Conservation (phyloP, 2,888 invertebrate genomes). For the Notocelia uddmanniana region DNA sequence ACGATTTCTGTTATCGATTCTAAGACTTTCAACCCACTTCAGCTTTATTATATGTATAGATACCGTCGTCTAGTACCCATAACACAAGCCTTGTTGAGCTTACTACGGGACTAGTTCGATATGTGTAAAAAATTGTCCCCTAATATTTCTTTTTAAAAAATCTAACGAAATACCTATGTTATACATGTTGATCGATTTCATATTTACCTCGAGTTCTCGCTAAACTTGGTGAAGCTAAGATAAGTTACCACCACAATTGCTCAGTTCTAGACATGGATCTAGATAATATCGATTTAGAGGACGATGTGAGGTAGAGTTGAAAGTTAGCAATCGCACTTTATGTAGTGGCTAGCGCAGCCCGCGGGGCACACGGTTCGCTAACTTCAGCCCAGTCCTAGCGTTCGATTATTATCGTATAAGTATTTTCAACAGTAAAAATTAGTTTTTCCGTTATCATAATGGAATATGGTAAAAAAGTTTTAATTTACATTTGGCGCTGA, state of each 20-base stretch:
- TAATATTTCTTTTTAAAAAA: too few relatives aligned
- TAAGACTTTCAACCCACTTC: too few relatives aligned
- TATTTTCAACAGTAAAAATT: neutral
- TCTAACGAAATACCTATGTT: too few relatives aligned
- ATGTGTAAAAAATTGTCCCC: too few relatives aligned
- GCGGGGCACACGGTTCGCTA: neutral
- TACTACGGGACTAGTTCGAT: too few relatives aligned
- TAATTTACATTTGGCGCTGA: too few relatives aligned
- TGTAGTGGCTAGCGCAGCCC: neutral
- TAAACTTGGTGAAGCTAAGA: slow-evolving; percentile 2
- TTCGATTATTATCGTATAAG: slow-evolving; percentile 12
- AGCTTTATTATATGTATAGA: too few relatives aligned
- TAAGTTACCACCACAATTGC: slow-evolving; percentile 12
- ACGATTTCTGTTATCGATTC: too few relatives aligned
- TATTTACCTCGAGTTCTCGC: neutral
- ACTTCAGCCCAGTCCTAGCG: slow-evolving; percentile 8
- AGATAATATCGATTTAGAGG: slow-evolving; percentile 54
- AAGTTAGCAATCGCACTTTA: slow-evolving; percentile 59
- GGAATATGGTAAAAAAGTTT: too few relatives aligned
- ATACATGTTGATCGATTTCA: too few relatives aligned
- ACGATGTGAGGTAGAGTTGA: slow-evolving; percentile 62
- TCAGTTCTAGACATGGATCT: slow-evolving; percentile 10
- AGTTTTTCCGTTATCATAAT: neutral
- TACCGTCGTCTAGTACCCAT: too few relatives aligned
- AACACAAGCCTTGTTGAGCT: too few relatives aligned